A percentile compares a stretch with the other conserved stretches of the same genome.
These are phyloP conservation scores for Zalophus californianus DNA, from an alignment of 2,797 vertebrate genomes.

Conservation along the genomic window DNA sequence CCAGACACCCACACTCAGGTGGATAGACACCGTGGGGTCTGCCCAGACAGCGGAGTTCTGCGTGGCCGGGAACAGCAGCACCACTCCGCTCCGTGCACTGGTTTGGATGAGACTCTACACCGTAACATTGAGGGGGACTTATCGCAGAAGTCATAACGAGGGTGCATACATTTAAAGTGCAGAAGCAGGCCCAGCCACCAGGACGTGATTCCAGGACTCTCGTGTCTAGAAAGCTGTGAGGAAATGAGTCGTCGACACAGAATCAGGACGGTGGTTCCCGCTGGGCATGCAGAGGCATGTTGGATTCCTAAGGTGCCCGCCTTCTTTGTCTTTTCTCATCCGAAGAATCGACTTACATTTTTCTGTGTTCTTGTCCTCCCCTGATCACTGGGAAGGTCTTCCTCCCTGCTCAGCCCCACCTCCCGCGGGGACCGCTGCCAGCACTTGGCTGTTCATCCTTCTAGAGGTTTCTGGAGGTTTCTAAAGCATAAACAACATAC, in stretches of 20 bases:
- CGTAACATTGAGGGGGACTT: fast-evolving
- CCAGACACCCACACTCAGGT: fast-evolving
- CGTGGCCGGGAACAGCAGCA: neutral
- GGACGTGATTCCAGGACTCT: neutral
- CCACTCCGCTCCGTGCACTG: fast-evolving
- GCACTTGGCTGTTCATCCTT: neutral
- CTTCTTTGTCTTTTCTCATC: slow-evolving; percentile 53
- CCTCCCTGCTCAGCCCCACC: neutral
- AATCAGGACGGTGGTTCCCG: neutral
- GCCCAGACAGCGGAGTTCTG: fast-evolving
- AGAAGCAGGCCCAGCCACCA: neutral
- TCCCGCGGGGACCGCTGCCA: neutral
- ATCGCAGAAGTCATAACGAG: neutral
- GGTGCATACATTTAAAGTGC: neutral
- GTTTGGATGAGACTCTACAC: neutral
- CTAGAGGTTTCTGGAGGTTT: neutral
- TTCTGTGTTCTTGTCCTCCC: neutral
- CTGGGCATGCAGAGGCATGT: slow-evolving; percentile 21
- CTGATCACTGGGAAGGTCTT: neutral
- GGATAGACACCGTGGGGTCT: fast-evolving
- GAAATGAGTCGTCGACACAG: neutral
- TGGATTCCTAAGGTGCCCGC: slow-evolving; percentile 48
- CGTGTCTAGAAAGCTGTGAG: neutral
- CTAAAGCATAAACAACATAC: neutral
- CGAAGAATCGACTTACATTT: neutral